These are phyloP conservation scores for Anthopleura sola DNA, from an alignment of 64 coral and sea anemone genomes.

Conservation along the genomic window DNA sequence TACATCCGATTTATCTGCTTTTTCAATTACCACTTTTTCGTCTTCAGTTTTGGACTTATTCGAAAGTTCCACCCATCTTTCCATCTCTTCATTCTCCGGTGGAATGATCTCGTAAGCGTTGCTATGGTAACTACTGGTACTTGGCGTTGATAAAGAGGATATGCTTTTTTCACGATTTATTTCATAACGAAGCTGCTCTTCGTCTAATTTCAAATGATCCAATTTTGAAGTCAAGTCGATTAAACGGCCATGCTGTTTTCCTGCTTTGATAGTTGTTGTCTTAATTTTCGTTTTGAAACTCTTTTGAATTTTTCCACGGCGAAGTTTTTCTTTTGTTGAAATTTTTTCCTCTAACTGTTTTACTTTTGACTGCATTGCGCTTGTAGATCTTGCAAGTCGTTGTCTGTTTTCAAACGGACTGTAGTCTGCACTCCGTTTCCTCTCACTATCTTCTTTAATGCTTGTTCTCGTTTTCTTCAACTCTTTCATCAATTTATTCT, in stretches of 20 bases:
- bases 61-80: constrained; percentile 17
- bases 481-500: constrained; percentile 52
- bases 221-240: constrained; percentile 58
- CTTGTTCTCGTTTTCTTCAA: constrained; percentile 32
- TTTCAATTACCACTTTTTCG: background rate
- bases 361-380: constrained; percentile 54
- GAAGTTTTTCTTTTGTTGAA: constrained; percentile 39
- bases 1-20: background rate
- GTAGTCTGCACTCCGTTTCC: constrained; percentile 49
- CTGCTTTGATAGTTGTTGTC: constrained; percentile 50
- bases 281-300: constrained; percentile 43
- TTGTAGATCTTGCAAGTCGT: constrained; percentile 54
- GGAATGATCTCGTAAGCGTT: constrained; percentile 20
- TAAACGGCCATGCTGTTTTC: constrained; percentile 63
- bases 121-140: constrained; percentile 9
- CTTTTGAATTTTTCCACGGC: constrained; percentile 36
- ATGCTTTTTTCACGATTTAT: constrained; percentile 30
- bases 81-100: background rate
- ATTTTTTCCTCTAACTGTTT: constrained; percentile 50
- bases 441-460: constrained; percentile 60
- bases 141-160: constrained; percentile 2
- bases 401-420: constrained; percentile 65
- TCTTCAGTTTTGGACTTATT: background rate
- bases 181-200: constrained; percentile 54
- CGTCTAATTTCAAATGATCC: constrained; percentile 52